phyloP scores from a whole-genome alignment of 2,888 invertebrate genomes.

The Drosophila prostipennis region DNA sequence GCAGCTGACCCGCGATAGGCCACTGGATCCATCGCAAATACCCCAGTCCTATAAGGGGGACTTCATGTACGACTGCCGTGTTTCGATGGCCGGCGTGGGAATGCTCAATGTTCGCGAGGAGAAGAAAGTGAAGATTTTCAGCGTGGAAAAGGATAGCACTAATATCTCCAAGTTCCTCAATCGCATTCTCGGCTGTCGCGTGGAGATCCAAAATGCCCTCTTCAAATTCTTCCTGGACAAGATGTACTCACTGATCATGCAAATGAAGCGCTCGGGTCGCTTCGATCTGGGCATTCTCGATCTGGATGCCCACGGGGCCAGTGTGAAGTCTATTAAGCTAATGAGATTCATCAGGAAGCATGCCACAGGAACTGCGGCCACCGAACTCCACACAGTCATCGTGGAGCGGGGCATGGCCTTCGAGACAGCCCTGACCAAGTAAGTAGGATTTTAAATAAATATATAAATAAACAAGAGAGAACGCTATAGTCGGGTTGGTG shows the following conservation, averaged over 20 bases:
- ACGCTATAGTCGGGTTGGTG: too few relatives aligned
- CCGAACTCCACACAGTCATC: slow-evolving; percentile 95
- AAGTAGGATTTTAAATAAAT: slow-evolving; percentile 66
- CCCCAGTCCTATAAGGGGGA: slow-evolving; percentile 95
- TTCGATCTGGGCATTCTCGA: slow-evolving; percentile 97
- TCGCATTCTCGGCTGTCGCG: slow-evolving; percentile 98
- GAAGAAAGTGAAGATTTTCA: slow-evolving; percentile 87
- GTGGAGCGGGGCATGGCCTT: slow-evolving; percentile 96
- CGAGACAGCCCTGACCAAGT: slow-evolving; percentile 93
- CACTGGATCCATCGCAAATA: slow-evolving; percentile 91
- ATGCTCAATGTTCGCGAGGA: slow-evolving; percentile 90
- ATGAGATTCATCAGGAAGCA: slow-evolving; percentile 93
- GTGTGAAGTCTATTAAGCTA: slow-evolving; percentile 92
- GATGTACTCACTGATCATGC: slow-evolving; percentile 93
- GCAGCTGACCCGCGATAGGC: slow-evolving; percentile 94
- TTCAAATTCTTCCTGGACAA: slow-evolving; percentile 99
- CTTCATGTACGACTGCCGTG: slow-evolving; percentile 97
- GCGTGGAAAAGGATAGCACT: slow-evolving; percentile 95
- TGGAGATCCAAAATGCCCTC: slow-evolving; percentile 96
- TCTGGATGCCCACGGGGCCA: slow-evolving; percentile 96
- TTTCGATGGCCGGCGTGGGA: slow-evolving; percentile 96
- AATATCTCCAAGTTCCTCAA: slow-evolving; percentile 99
- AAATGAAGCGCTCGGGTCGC: slow-evolving; percentile 96
- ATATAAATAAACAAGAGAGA: too few relatives aligned
- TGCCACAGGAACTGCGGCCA: slow-evolving; percentile 95